A percentile compares a stretch with the other conserved stretches of the same genome.
Conservation (phyloP, 64 coral and sea anemone species). For the Stichodactyla helianthus region DNA sequence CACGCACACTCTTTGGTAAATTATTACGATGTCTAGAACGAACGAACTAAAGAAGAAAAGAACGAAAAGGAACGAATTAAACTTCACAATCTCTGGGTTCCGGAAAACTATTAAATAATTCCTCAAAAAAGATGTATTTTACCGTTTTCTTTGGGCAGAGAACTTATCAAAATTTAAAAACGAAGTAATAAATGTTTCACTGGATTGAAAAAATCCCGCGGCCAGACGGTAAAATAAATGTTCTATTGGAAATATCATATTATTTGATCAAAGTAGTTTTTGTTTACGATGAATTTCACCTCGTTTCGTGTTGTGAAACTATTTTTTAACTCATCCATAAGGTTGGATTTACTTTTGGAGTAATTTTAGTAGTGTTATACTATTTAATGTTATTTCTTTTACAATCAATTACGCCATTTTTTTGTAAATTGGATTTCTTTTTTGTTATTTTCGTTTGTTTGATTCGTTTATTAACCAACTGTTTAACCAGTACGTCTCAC, state of each 20-base stretch:
- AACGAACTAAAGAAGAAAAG: no score
- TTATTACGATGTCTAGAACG: no score
- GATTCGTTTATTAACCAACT: neutral
- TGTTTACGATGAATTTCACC: neutral
- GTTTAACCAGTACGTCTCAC: neutral
- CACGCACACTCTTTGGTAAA: no score
- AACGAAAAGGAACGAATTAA: no score
- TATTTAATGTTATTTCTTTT: neutral
- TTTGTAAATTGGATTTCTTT: slow-evolving; percentile 3
- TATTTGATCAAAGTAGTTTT: neutral
- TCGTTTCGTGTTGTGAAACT: neutral
- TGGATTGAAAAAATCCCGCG: neutral
- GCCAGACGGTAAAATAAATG: neutral
- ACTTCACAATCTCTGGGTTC: no score
- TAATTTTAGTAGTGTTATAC: neutral
- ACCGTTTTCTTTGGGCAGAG: neutral
- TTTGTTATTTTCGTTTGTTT: slow-evolving; percentile 13
- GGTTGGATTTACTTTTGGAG: neutral
- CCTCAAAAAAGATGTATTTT: neutral
- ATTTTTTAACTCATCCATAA: neutral
- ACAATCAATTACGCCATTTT: neutral
- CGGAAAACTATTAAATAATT: no score
- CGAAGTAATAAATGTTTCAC: neutral
- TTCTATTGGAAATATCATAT: neutral
- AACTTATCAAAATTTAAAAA: slow-evolving; percentile 17